A percentile compares a stretch with the other conserved stretches of the same genome.
phyloP scores from a whole-genome alignment of 2,113 vertebrate genomes.

The Siphamia tubifer region DNA sequence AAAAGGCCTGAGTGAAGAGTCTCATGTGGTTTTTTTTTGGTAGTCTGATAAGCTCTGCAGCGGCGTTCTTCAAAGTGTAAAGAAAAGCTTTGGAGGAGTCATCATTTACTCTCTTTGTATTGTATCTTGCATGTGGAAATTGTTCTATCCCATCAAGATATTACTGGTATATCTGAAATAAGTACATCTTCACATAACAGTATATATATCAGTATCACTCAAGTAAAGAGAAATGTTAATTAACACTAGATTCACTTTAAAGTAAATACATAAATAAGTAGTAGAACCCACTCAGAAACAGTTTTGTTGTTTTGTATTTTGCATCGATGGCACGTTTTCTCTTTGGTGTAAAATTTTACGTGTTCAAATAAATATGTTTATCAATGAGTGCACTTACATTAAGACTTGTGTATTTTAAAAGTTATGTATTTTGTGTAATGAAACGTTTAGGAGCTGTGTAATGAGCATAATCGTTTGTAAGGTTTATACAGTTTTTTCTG shows the following conservation, averaged over 20 bases:
- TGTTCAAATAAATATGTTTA: conserved; percentile 37
- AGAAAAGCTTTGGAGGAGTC: not conserved
- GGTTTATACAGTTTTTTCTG: not conserved
- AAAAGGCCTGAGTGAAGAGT: not conserved
- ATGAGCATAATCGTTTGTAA: conserved; percentile 1
- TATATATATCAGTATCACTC: too few relatives aligned
- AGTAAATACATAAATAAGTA: not conserved
- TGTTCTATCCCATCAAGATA: conserved; percentile 25
- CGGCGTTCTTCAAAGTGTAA: not conserved
- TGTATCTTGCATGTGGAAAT: conserved; percentile 52
- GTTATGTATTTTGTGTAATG: conserved; percentile 38
- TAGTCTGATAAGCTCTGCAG: not conserved
- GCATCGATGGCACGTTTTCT: conserved; percentile 61
- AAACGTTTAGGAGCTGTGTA: conserved; percentile 25
- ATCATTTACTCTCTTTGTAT: not conserved
- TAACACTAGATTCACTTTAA: not conserved
- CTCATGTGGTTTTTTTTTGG: not conserved
- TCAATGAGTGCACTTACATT: conserved; percentile 24
- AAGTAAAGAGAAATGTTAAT: not conserved
- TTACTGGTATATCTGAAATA: not conserved
- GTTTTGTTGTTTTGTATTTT: conserved; percentile 23
- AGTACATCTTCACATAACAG: not conserved
- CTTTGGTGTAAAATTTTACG: conserved; percentile 37
- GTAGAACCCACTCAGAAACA: not conserved
- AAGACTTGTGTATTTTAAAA: not conserved